These are phyloP conservation scores for Eumerus sabulonum DNA, from an alignment of 2,888 invertebrate genomes.

Conservation along the genomic window DNA sequence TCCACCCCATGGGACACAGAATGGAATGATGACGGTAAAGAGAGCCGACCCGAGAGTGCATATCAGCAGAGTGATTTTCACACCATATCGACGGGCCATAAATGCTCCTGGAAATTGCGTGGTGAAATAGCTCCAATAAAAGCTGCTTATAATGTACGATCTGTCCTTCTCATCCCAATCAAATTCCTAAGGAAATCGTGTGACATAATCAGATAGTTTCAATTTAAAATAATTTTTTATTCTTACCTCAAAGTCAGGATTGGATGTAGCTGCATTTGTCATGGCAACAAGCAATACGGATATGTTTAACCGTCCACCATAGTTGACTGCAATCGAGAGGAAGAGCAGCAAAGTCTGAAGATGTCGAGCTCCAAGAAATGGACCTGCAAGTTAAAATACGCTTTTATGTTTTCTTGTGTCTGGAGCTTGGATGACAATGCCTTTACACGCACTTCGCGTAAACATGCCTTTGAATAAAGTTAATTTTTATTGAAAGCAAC, in stretches of 20 bases:
- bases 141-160: constrained; percentile 81
- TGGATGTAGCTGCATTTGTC: constrained; percentile 79
- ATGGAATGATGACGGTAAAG: constrained; percentile 83
- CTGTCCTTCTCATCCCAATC: constrained; percentile 80
- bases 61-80: constrained; percentile 80
- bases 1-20: constrained; percentile 82
- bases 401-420: too few species aligned
- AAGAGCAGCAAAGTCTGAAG: constrained; percentile 80
- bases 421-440: too few species aligned
- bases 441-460: too few species aligned
- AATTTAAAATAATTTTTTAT: background rate
- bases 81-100: constrained; percentile 84
- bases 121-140: constrained; percentile 82
- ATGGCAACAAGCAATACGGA: constrained; percentile 86
- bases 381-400: constrained; percentile 14
- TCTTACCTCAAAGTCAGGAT: constrained; percentile 79
- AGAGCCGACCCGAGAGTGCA: constrained; percentile 81
- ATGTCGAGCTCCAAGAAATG: constrained; percentile 81
- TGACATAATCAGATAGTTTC: too few species aligned
- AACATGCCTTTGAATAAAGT: too few species aligned
- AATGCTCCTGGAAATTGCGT: constrained; percentile 82
- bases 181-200: constrained; percentile 44
- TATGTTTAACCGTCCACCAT: constrained; percentile 82
- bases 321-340: constrained; percentile 81
- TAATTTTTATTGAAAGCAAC: too few species aligned